Base-by-base conservation (phyloP, 2,797 vertebrate genomes). In the Mormyrus hasselquistii region DNA sequence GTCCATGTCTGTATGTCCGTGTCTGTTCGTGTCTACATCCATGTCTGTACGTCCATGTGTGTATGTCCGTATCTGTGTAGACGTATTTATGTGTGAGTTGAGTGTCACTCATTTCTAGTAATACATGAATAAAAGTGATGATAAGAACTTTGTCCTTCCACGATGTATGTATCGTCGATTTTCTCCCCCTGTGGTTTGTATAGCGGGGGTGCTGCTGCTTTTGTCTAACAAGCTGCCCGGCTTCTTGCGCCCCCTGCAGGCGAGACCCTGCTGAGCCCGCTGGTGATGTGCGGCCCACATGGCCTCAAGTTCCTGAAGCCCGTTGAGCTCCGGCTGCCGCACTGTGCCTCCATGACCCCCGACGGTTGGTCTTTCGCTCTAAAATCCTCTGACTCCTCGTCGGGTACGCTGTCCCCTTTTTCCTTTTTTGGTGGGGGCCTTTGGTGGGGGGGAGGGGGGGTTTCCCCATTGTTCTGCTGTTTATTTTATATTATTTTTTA, bases 321-420 rank as follows among this genome's bases (percentile, higher is more conserved):
- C 0, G 99, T 99, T 97, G 98, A 99, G 96, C 98, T 99, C 38
- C 98, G 98, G 95, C 93, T 99, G 92, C 99, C 99, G 96, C 99
- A 99, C 93, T 99, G 98, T 99, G 98, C 99, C 97, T 99, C 99
- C 94, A 99, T 99, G 99, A 99, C 98, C 96, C 98, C 99, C 98
- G 99, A 99, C 98, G 98, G 99, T 99, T 99, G 99, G 99, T 99
- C 99, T 99, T 99, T 99, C 99, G 99, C 98, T 99, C 98, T 99
- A 98, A 99, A 99, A 99, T 99, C 98, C 96, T 99, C 99, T 96
- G 98, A 99, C 98, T 99, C 98, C 97, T 99, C 98, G 97, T 99
- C 98, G 98, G 99, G 99, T 99, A 97, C 93, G 98, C 98, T 97
- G 96, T 97, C 96, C 96, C 97, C 97, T 97, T 96, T 98, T 95